Percentiles rank a stretch among this genome's conserved stretches.
Evolutionary conservation across 2,113 vertebrate species (phyloP).

Genomic region (Colistium nudipinnis): DNA sequence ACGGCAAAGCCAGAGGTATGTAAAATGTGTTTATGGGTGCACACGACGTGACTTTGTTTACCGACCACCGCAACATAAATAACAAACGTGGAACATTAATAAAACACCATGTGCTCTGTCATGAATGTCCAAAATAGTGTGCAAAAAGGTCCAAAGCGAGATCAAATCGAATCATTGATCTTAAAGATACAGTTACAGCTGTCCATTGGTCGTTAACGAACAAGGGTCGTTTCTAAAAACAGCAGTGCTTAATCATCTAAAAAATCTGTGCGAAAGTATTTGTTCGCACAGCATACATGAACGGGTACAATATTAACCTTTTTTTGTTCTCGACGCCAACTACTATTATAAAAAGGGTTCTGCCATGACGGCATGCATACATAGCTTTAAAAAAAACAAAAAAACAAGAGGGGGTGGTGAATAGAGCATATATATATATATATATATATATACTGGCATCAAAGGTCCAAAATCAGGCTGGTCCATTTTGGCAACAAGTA

Average conservation of each 20-base stretch:
- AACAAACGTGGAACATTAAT: slow-evolving; percentile 28
- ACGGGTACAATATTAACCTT: not conserved
- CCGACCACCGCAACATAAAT: slow-evolving; percentile 50
- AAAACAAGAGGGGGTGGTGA: not conserved
- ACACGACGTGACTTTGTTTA: slow-evolving; percentile 15
- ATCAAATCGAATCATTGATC: slow-evolving; percentile 23
- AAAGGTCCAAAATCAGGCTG: slow-evolving; percentile 24
- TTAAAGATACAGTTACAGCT: slow-evolving; percentile 33
- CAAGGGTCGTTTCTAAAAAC: slow-evolving; percentile 43
- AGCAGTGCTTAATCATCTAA: slow-evolving; percentile 17
- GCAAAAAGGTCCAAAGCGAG: slow-evolving; percentile 29
- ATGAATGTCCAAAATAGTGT: slow-evolving; percentile 33
- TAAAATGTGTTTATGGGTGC: slow-evolving; percentile 34
- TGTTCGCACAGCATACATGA: slow-evolving; percentile 26
- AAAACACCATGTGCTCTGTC: slow-evolving; percentile 37
- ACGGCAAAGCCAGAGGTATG: slow-evolving; percentile 62
- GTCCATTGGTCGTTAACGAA: slow-evolving; percentile 11
- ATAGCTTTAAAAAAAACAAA: not conserved
- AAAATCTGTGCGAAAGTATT: slow-evolving; percentile 19
- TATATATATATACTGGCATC: slow-evolving; percentile 18
- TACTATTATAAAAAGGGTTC: slow-evolving; percentile 18
- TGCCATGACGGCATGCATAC: not conserved
- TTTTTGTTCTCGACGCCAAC: slow-evolving; percentile 44
- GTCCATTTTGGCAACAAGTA: slow-evolving; percentile 65
- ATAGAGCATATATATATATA: slow-evolving; percentile 4